phyloP scores from a whole-genome alignment of 2,888 invertebrate genomes.

The Incurvaria masculella region DNA sequence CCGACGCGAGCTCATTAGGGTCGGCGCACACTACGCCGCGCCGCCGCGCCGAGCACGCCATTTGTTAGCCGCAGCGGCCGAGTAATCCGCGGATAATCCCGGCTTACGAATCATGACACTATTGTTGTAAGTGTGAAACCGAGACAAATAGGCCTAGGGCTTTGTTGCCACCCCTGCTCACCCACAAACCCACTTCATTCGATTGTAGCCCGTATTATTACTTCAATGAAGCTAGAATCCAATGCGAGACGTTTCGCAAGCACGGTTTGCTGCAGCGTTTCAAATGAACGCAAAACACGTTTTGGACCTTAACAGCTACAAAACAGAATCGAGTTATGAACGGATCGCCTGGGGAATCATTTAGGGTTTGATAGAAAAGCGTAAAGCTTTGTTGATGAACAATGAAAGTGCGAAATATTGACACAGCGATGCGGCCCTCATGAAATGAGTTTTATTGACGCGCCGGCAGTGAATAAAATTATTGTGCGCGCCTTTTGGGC shows the following conservation, averaged over 20 bases:
- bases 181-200: constrained; percentile 2
- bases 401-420: not conserved
- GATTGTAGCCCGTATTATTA: no score
- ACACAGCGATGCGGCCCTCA: not conserved
- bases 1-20: constrained; percentile 6
- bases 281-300: no score
- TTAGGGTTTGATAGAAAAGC: not conserved
- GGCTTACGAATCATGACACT: constrained; percentile 58
- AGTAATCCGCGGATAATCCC: constrained; percentile 51
- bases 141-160: constrained; percentile 52
- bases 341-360: not conserved
- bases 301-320: not conserved
- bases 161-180: constrained; percentile 26
- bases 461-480: not conserved
- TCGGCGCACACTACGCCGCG: constrained; percentile 14
- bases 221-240: no score
- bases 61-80: constrained; percentile 51
- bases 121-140: constrained; percentile 59
- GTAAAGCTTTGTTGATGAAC: not conserved
- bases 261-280: not conserved
- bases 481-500: not conserved
- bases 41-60: constrained; percentile 36
- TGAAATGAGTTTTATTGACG: not conserved
- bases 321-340: not conserved
- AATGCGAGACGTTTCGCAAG: no score